These are phyloP conservation scores for Patagioenas fasciata DNA, from an alignment of 2,113 vertebrate genomes.

Conservation along the genomic window DNA sequence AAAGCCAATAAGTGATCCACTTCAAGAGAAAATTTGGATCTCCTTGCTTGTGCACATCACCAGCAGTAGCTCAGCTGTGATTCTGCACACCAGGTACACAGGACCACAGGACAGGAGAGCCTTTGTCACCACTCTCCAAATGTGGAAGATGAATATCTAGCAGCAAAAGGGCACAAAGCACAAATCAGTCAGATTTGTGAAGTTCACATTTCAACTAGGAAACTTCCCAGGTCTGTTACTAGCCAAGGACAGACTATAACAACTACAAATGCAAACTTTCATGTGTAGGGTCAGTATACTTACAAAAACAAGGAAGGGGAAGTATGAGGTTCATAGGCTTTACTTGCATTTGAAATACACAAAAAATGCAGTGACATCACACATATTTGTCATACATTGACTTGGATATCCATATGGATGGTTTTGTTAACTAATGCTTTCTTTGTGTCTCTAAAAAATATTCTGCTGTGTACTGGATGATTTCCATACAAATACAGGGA, in stretches of 20 bases:
- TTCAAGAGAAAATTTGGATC: neutral
- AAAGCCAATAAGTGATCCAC: neutral
- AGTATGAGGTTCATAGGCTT: neutral
- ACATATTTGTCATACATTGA: neutral
- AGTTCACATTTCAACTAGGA: neutral
- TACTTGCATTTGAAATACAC: neutral
- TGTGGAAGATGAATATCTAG: neutral
- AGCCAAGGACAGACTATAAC: neutral
- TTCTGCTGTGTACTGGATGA: neutral
- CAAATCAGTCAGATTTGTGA: neutral
- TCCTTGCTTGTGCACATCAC: neutral
- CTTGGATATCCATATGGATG: neutral
- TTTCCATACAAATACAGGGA: neutral
- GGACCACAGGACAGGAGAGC: neutral
- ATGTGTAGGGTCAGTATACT: neutral
- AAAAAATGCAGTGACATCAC: neutral
- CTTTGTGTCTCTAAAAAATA: neutral
- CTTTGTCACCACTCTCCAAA: neutral
- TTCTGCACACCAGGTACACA: neutral
- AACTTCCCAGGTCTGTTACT: neutral
- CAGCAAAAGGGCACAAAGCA: neutral
- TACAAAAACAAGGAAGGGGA: neutral
- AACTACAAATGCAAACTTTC: neutral
- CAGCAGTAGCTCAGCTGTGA: neutral
- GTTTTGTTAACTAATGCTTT: neutral